These are phyloP conservation scores for Enchytraeus crypticus DNA, from an alignment of 2,888 invertebrate genomes.

Conservation along the genomic window DNA sequence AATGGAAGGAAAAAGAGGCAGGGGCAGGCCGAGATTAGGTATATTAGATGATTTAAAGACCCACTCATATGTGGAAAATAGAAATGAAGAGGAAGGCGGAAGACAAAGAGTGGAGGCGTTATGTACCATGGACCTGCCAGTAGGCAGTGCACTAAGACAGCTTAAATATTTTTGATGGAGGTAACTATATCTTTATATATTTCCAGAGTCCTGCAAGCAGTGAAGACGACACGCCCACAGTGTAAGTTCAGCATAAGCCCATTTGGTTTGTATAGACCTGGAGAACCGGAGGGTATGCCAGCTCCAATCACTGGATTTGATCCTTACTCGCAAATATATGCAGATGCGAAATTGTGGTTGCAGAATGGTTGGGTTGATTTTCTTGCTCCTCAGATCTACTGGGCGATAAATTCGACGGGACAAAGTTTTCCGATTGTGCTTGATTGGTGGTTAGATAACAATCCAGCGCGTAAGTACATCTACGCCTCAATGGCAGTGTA, in stretches of 20 bases:
- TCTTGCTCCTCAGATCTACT: constrained; percentile 40
- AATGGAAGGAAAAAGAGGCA: no score
- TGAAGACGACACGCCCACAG: not conserved
- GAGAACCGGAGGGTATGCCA: constrained; percentile 32
- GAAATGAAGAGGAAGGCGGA: no score
- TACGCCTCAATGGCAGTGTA: constrained; percentile 35
- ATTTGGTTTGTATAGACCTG: constrained; percentile 37
- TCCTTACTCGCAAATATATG: constrained; percentile 33
- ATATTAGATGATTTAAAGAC: no score
- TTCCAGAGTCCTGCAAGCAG: constrained; percentile 21
- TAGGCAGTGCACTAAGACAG: no score
- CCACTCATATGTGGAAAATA: no score
- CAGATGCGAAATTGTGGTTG: constrained; percentile 39
- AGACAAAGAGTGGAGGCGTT: no score
- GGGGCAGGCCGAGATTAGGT: no score
- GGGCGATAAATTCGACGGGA: constrained; percentile 37
- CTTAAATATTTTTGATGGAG: no score
- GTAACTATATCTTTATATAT: not conserved
- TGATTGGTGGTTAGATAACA: constrained; percentile 39
- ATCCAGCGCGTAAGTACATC: constrained; percentile 30
- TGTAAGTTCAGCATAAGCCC: constrained; percentile 10
- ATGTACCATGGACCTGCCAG: no score
- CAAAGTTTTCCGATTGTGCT: constrained; percentile 39
- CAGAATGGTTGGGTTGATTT: constrained; percentile 39
- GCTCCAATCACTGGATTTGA: constrained; percentile 31